phyloP scores from a whole-genome alignment of 2,113 vertebrate species.

The Litocranius walleri region DNA sequence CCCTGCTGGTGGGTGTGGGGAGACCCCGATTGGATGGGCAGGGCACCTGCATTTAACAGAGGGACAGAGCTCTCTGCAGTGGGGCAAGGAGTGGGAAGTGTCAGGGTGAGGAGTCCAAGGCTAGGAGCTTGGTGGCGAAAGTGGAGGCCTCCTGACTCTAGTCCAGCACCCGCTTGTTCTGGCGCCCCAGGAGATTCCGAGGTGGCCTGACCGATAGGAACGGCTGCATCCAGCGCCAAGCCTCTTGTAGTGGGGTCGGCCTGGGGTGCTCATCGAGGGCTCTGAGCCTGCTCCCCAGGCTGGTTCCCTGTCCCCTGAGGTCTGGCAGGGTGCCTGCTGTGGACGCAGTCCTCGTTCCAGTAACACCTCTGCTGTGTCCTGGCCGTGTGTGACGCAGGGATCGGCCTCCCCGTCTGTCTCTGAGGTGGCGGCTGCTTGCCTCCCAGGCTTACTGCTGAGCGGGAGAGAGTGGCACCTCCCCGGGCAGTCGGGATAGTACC shows the following conservation, averaged over 20 bases:
- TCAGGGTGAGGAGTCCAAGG: background rate
- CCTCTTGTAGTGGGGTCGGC: background rate
- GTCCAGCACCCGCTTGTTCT: background rate
- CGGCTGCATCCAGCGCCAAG: accelerated
- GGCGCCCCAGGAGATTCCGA: accelerated
- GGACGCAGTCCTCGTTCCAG: background rate
- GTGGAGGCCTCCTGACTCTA: background rate
- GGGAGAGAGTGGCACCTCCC: background rate
- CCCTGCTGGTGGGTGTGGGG: background rate
- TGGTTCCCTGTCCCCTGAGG: background rate
- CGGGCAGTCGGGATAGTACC: accelerated
- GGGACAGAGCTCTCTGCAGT: background rate
- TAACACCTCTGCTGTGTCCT: background rate
- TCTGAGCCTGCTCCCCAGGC: accelerated
- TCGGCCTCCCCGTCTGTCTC: background rate
- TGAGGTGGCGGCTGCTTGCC: background rate
- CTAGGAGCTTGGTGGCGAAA: background rate
- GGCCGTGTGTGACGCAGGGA: background rate
- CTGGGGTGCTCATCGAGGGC: background rate
- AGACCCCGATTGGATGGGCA: background rate
- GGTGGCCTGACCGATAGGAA: background rate
- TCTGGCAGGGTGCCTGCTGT: background rate
- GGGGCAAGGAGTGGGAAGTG: background rate
- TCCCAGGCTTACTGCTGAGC: background rate
- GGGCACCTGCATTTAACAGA: background rate